phyloP scores from a whole-genome alignment of 35 echinoderm and acorn worm genomes.

The Heliocidaris tuberculata region DNA sequence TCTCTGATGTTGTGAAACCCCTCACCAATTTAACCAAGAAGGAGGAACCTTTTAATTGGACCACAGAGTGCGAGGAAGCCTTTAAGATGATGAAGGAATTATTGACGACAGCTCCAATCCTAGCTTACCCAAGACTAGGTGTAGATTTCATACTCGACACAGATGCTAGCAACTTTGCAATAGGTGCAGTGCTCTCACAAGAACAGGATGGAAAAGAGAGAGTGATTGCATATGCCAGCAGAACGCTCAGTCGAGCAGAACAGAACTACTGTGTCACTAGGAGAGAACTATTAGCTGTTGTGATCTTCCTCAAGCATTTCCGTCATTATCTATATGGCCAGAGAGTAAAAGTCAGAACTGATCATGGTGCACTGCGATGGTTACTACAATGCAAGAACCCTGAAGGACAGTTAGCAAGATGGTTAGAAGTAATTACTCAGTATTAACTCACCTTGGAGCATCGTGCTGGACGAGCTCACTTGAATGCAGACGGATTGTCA shows the following conservation, averaged over 20 bases:
- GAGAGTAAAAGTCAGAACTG: too few relatives aligned
- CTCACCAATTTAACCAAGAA: background rate
- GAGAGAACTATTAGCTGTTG: conserved; percentile 14
- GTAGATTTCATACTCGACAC: conserved; percentile 33
- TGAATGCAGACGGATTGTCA: too few relatives aligned
- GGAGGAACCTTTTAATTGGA: conserved; percentile 25
- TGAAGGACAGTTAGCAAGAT: too few relatives aligned
- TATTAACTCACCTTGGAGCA: too few relatives aligned
- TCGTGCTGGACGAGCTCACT: too few relatives aligned
- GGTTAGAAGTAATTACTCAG: too few relatives aligned
- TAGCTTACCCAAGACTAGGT: background rate
- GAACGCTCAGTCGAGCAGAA: conserved; percentile 13
- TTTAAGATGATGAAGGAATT: background rate
- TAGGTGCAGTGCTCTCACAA: conserved; percentile 61
- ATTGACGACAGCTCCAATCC: background rate
- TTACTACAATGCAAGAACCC: too few relatives aligned
- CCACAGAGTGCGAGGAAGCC: conserved; percentile 25
- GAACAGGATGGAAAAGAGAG: conserved; percentile 62
- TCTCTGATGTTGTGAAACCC: background rate
- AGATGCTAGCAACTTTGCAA: conserved; percentile 51
- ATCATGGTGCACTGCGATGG: too few relatives aligned
- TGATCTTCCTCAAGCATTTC: too few relatives aligned
- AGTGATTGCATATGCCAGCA: conserved; percentile 63
- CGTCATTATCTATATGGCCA: too few relatives aligned
- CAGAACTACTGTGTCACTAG: conserved; percentile 51